Conservation (phyloP, 2,797 vertebrate genomes). For the Hydrophis major region DNA sequence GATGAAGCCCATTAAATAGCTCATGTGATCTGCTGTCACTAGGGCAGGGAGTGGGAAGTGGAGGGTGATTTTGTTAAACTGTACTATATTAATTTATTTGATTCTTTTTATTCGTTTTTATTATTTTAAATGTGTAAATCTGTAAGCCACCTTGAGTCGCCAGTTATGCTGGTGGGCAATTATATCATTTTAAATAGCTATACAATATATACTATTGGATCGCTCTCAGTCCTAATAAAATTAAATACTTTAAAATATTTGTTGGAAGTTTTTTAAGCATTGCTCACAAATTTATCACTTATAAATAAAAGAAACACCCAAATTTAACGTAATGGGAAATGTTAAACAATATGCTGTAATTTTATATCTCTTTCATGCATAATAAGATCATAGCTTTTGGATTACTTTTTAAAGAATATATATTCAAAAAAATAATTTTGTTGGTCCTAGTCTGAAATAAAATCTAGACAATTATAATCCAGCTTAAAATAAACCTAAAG, state of each 20-base stretch:
- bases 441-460: not conserved
- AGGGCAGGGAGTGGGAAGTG: too few species aligned
- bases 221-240: conserved; percentile 38
- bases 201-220: conserved; percentile 11
- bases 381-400: not conserved
- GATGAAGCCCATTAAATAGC: too few species aligned
- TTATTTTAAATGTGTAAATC: too few species aligned
- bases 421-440: not conserved
- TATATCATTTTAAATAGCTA: conserved; percentile 23
- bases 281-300: not conserved
- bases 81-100: too few species aligned
- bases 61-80: too few species aligned
- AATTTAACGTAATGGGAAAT: conserved; percentile 10
- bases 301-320: not conserved
- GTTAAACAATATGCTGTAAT: not conserved
- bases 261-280: not conserved
- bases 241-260: conserved; percentile 40
- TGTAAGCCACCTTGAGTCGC: too few species aligned
- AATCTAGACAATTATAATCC: not conserved
- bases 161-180: not conserved
- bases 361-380: not conserved
- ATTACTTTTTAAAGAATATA: not conserved
- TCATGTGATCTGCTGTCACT: too few species aligned
- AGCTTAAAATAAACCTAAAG: not conserved
- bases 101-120: too few species aligned